Evolutionary conservation across 1,140 invertebrate genomes (phyloP).

Genomic region (Brachionus paranguensis): DNA sequence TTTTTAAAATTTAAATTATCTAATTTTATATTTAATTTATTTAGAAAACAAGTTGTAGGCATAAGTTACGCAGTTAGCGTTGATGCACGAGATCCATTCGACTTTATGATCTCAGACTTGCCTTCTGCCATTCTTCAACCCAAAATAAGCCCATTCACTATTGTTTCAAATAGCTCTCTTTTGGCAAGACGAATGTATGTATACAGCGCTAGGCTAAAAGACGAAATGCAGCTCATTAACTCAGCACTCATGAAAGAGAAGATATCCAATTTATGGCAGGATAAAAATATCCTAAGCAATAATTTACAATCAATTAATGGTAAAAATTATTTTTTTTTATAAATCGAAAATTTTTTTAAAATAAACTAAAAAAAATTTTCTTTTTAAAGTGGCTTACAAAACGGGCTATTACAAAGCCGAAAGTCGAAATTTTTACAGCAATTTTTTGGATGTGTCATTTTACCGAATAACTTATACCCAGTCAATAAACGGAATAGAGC

Average conservation of each 20-base stretch:
- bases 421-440: conserved; percentile 4
- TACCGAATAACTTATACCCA: conserved; percentile 13
- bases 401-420: not conserved
- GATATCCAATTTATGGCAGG: not conserved
- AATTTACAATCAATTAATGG: conserved; percentile 3
- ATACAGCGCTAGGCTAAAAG: not conserved
- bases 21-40: not conserved
- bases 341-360: not conserved
- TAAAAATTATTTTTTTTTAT: not conserved
- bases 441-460: conserved; percentile 14
- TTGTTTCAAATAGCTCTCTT: not conserved
- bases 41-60: not conserved
- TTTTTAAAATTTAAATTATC: not conserved
- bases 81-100: not conserved
- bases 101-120: not conserved
- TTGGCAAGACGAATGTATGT: conserved; percentile 16
- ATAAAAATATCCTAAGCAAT: not conserved
- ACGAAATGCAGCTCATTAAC: not conserved
- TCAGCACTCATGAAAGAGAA: not conserved
- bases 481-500: conserved; percentile 2
- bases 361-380: not conserved
- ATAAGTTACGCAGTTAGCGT: not conserved
- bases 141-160: not conserved
- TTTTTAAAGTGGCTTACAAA: not conserved
- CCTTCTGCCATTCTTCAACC: not conserved